phyloP scores from a whole-genome alignment of 1,140 invertebrate species.

The Papilio xuthus region DNA sequence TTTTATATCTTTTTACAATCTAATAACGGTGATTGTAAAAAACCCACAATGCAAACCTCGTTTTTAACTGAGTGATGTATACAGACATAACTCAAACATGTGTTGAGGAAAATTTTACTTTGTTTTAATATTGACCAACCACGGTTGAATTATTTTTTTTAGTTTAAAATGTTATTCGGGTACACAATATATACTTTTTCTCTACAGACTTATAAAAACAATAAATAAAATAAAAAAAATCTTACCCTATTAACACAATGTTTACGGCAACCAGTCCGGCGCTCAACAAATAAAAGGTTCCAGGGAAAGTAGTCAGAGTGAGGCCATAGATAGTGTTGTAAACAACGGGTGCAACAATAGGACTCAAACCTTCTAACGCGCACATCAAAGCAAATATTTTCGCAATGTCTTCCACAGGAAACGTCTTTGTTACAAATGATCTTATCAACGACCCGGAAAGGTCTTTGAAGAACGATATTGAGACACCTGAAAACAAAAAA shows the following conservation, averaged over 20 bases:
- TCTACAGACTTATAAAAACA: constrained; percentile 12
- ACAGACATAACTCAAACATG: too few species aligned
- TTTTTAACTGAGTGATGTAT: neutral
- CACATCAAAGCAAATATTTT: constrained; percentile 85
- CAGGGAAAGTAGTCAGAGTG: constrained; percentile 80
- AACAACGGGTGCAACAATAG: constrained; percentile 82
- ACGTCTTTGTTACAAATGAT: constrained; percentile 85
- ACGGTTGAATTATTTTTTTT: too few species aligned
- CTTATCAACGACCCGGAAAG: constrained; percentile 84
- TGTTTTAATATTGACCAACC: too few species aligned
- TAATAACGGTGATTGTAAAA: neutral
- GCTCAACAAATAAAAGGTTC: constrained; percentile 82
- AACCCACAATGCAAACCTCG: neutral
- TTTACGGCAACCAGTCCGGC: constrained; percentile 66
- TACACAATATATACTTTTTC: too few species aligned
- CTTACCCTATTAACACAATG: constrained; percentile 80
- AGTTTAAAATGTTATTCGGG: too few species aligned
- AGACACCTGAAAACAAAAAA: constrained; percentile 60
- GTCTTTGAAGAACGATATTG: constrained; percentile 81
- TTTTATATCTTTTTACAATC: neutral
- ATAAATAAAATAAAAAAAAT: constrained; percentile 36
- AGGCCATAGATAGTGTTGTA: constrained; percentile 84
- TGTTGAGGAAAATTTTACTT: too few species aligned
- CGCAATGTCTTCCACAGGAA: constrained; percentile 84
- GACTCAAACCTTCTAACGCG: constrained; percentile 83